Conservation (phyloP, 2,888 invertebrate species). For the Lasioglossum marginatum region DNA sequence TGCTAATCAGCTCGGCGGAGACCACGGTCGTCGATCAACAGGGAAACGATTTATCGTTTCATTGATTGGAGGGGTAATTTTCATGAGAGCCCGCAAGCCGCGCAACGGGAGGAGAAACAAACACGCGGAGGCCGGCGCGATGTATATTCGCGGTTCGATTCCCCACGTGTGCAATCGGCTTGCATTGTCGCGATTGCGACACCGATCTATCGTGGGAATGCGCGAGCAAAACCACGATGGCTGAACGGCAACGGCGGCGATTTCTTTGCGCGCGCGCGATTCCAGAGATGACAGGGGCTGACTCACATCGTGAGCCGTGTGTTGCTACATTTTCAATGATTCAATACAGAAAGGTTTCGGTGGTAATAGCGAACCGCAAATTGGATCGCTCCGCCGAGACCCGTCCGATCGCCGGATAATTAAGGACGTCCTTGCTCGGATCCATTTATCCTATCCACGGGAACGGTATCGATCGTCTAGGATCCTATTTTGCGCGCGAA, state of each 20-base stretch:
- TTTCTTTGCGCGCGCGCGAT: constrained; percentile 56
- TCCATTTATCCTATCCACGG: constrained; percentile 43
- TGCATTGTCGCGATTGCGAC: constrained; percentile 67
- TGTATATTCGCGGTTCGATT: constrained; percentile 54
- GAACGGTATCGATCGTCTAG: constrained; percentile 40
- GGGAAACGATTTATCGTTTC: constrained; percentile 55
- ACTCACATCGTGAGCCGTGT: constrained; percentile 47
- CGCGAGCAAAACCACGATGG: constrained; percentile 36
- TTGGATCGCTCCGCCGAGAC: constrained; percentile 45
- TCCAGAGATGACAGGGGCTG: constrained; percentile 61
- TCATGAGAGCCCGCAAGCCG: constrained; percentile 18
- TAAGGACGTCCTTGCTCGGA: constrained; percentile 56
- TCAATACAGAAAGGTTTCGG: constrained; percentile 56
- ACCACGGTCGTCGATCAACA: constrained; percentile 51
- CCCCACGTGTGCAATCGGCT: constrained; percentile 56
- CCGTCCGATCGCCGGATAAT: constrained; percentile 57
- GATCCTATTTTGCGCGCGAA: not conserved
- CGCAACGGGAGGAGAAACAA: constrained; percentile 17
- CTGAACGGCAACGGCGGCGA: constrained; percentile 22
- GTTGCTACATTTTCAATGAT: constrained; percentile 68
- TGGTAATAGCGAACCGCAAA: constrained; percentile 38
- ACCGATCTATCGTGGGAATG: constrained; percentile 74
- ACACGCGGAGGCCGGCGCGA: constrained; percentile 2
- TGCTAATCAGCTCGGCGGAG: constrained; percentile 39
- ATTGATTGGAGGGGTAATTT: constrained; percentile 45